These are phyloP conservation scores for Callospermophilus lateralis DNA, from an alignment of 2,113 vertebrate species.

Conservation along the genomic window DNA sequence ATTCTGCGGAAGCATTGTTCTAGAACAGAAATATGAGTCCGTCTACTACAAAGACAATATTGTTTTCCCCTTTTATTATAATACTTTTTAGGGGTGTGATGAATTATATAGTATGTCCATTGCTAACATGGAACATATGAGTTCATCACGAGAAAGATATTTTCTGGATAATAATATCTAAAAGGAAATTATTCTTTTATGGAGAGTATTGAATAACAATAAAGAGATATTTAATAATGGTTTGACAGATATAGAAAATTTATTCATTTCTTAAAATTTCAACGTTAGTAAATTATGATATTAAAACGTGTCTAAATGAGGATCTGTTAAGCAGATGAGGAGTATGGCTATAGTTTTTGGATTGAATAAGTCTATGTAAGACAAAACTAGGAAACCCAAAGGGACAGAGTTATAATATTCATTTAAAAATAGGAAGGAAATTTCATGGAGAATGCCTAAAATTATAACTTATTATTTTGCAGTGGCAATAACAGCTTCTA, in stretches of 20 bases:
- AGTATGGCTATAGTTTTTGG: neutral
- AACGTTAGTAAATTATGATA: slow-evolving; percentile 1
- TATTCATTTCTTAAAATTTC: slow-evolving; percentile 17
- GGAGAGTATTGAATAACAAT: slow-evolving; percentile 19
- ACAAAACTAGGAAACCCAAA: neutral
- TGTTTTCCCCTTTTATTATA: neutral
- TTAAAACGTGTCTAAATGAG: slow-evolving; percentile 35
- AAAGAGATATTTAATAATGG: neutral
- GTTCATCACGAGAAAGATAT: neutral
- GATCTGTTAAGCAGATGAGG: neutral
- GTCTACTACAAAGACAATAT: neutral
- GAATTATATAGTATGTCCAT: neutral
- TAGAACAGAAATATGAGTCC: neutral
- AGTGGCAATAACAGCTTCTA: neutral
- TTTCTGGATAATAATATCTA: neutral
- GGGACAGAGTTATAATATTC: neutral
- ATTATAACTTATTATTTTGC: neutral
- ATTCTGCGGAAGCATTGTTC: neutral
- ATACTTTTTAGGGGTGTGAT: neutral
- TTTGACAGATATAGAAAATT: slow-evolving; percentile 17
- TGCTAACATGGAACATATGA: neutral
- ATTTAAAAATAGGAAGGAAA: neutral
- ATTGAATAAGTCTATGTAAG: neutral
- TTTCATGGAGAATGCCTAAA: neutral
- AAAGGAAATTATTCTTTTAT: slow-evolving; percentile 45